Conservation (phyloP, 2,888 invertebrate genomes). For the Eledone cirrhosa region DNA sequence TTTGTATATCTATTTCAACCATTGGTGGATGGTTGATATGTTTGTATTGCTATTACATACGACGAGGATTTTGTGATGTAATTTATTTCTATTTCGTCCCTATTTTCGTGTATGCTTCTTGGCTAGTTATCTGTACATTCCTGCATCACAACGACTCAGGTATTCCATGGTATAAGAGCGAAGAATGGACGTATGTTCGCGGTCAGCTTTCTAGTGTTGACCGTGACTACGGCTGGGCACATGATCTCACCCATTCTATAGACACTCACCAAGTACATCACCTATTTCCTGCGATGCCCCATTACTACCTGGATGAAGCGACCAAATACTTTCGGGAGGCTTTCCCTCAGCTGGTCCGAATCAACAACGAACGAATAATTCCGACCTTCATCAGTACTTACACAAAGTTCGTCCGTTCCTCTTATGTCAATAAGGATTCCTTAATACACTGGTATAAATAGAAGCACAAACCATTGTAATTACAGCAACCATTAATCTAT, state of each 20-base stretch:
- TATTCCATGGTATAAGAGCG: conserved; percentile 61
- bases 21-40: conserved; percentile 43
- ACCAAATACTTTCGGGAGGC: conserved; percentile 55
- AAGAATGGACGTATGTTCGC: conserved; percentile 60
- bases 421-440: conserved; percentile 13
- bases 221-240: conserved; percentile 62
- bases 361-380: conserved; percentile 54
- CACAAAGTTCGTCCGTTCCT: conserved; percentile 43
- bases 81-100: conserved; percentile 55
- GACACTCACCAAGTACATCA: conserved; percentile 64
- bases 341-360: conserved; percentile 56
- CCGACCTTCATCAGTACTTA: conserved; percentile 58
- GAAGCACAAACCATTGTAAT: no score
- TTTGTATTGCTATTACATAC: conserved; percentile 43
- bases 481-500: no score
- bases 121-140: conserved; percentile 61
- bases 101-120: conserved; percentile 56
- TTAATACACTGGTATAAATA: conserved; percentile 21
- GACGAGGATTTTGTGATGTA: conserved; percentile 45
- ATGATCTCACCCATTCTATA: conserved; percentile 60
- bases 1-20: conserved; percentile 43
- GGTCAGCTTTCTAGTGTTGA: conserved; percentile 64
- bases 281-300: conserved; percentile 61
- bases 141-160: conserved; percentile 63
- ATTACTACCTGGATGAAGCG: conserved; percentile 63